Conservation (phyloP, 2,113 vertebrate species). For the Larimichthys polyactis region DNA sequence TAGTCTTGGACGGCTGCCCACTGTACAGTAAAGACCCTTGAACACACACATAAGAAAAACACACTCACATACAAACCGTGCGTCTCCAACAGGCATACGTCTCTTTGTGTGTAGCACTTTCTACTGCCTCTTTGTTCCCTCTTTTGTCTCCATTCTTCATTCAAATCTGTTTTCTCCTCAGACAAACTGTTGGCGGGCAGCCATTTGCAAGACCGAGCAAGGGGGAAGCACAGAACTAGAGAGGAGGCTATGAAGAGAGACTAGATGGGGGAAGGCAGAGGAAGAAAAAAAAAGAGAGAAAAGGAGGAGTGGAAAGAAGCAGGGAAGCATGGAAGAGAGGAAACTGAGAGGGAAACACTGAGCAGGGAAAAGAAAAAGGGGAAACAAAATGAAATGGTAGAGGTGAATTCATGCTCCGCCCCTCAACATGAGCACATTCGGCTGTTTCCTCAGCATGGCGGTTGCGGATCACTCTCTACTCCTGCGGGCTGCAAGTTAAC, state of each 20-base stretch:
- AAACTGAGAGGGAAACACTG: conserved; percentile 24
- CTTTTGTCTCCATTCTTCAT: conserved; percentile 77
- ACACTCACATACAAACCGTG: conserved; percentile 47
- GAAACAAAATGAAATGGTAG: conserved; percentile 23
- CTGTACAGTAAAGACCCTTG: conserved; percentile 74
- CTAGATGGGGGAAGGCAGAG: conserved; percentile 18
- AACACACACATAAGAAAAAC: conserved; percentile 39
- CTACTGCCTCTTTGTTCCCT: conserved; percentile 74
- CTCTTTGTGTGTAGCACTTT: conserved; percentile 68
- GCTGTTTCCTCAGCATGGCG: conserved; percentile 23
- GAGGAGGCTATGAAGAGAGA: conserved; percentile 1
- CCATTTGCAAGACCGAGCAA: conserved; percentile 71
- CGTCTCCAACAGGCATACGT: conserved; percentile 59
- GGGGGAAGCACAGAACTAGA: conserved; percentile 38
- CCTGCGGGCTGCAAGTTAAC: conserved; percentile 57
- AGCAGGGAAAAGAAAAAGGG: neutral
- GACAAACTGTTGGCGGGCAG: conserved; percentile 72
- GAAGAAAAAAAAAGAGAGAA: conserved; percentile 4
- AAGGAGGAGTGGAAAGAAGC: conserved; percentile 27
- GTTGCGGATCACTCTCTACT: conserved; percentile 38
- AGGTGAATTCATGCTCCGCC: conserved; percentile 18
- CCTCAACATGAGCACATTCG: conserved; percentile 26
- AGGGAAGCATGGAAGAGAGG: conserved; percentile 38
- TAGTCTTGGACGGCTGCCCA: conserved; percentile 75
- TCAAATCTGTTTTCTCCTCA: conserved; percentile 75